These are phyloP conservation scores for Disparrhopalites patrizii DNA, from an alignment of 2,888 invertebrate species.

Conservation along the genomic window DNA sequence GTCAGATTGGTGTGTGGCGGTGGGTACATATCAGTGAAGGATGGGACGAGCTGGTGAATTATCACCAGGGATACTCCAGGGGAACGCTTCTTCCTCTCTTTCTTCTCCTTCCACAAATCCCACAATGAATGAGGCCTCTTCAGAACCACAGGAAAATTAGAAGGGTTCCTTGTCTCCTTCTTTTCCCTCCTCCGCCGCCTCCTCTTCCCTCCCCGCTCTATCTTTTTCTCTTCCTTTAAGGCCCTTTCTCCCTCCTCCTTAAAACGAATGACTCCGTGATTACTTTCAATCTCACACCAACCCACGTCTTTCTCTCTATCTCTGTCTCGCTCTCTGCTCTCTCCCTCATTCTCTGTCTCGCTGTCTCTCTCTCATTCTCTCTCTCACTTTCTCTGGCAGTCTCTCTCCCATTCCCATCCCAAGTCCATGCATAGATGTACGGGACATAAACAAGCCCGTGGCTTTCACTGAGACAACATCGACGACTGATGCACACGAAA, in stretches of 20 bases:
- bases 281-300: too few relatives aligned
- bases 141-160: constrained; percentile 23
- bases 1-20: constrained; percentile 16
- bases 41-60: constrained; percentile 22
- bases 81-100: too few relatives aligned
- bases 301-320: too few relatives aligned
- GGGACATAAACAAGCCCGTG: too few relatives aligned
- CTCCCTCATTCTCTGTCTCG: too few relatives aligned
- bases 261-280: too few relatives aligned
- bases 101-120: constrained; percentile 19
- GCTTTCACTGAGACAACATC: too few relatives aligned
- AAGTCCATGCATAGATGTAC: background rate
- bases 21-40: constrained; percentile 6
- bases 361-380: background rate
- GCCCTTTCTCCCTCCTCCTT: too few relatives aligned
- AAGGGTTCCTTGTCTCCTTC: constrained; percentile 11
- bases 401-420: background rate
- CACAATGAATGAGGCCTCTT: constrained; percentile 19
- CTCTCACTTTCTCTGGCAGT: background rate
- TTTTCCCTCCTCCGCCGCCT: too few relatives aligned
- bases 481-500: too few relatives aligned
- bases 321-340: background rate
- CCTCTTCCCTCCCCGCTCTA: too few relatives aligned
- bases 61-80: constrained; percentile 18
- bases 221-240: background rate